These are phyloP conservation scores for Tipula confusa DNA, from an alignment of 2,888 invertebrate genomes.

Conservation along the genomic window DNA sequence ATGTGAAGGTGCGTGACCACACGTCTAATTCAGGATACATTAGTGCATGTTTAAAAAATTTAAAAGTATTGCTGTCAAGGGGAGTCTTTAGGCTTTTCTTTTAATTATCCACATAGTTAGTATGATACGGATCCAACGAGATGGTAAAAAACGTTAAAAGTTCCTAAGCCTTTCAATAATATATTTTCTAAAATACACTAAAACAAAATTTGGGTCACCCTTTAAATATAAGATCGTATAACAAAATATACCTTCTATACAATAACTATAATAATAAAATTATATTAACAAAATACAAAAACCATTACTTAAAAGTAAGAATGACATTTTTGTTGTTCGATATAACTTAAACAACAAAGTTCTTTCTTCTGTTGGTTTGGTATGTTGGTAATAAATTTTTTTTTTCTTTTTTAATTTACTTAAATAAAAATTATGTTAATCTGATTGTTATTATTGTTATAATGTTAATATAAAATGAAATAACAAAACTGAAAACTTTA, in stretches of 20 bases:
- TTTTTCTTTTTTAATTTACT: not conserved
- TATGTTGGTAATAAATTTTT: not conserved
- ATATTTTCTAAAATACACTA: too few relatives aligned
- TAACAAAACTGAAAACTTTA: conserved; percentile 5
- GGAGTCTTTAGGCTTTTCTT: too few relatives aligned
- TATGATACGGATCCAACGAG: too few relatives aligned
- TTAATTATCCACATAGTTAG: too few relatives aligned
- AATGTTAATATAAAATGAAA: not conserved
- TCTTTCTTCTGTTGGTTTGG: not conserved
- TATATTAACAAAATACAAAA: not conserved
- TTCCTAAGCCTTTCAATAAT: too few relatives aligned
- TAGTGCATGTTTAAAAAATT: too few relatives aligned
- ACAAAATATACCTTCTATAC: not conserved
- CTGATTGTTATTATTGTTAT: conserved; percentile 25
- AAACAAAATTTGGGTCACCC: too few relatives aligned
- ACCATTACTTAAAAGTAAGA: not conserved
- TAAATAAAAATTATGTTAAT: conserved; percentile 1
- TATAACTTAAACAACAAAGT: not conserved
- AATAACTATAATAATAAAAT: conserved; percentile 20
- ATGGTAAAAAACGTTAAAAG: too few relatives aligned
- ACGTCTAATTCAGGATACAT: too few relatives aligned
- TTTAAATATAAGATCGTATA: not conserved
- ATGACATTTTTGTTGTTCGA: not conserved
- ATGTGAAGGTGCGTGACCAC: too few relatives aligned
- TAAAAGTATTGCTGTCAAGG: too few relatives aligned